phyloP scores from a whole-genome alignment of 1,140 invertebrate species.

The Pachypeltis micranthus region DNA sequence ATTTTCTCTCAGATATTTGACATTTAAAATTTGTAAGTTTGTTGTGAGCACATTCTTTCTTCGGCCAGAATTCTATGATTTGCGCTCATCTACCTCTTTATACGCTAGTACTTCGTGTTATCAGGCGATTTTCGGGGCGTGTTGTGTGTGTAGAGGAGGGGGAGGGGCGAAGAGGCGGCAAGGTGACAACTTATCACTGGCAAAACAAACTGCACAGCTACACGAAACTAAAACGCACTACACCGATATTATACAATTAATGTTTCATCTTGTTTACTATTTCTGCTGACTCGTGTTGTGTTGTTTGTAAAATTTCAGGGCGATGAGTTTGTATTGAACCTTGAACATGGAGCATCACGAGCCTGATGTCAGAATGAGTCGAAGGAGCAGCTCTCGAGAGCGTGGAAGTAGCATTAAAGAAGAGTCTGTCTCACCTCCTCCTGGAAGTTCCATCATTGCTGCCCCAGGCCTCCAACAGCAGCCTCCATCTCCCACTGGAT shows the following conservation, averaged over 20 bases:
- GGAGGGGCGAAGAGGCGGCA: too few relatives aligned
- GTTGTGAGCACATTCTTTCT: too few relatives aligned
- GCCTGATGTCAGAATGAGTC: not conserved
- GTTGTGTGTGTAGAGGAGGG: too few relatives aligned
- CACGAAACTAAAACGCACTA: not conserved
- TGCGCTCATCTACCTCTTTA: too few relatives aligned
- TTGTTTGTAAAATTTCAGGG: not conserved
- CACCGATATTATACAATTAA: not conserved
- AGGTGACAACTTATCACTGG: too few relatives aligned
- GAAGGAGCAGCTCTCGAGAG: constrained; percentile 13
- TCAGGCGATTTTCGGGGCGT: too few relatives aligned
- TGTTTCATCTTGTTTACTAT: not conserved
- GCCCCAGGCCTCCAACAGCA: constrained; percentile 20
- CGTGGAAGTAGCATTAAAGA: constrained; percentile 9
- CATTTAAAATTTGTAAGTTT: too few relatives aligned
- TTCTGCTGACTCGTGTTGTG: not conserved
- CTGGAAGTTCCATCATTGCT: not conserved
- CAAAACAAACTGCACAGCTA: too few relatives aligned
- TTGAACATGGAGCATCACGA: not conserved
- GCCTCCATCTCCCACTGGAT: constrained; percentile 18
- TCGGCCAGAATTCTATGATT: too few relatives aligned
- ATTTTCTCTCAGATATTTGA: too few relatives aligned
- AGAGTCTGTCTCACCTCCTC: constrained; percentile 9
- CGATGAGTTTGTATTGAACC: not conserved
- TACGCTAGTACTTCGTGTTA: too few relatives aligned